phyloP scores from a whole-genome alignment of 2,113 vertebrate genomes.

The Hemiscyllium ocellatum region DNA sequence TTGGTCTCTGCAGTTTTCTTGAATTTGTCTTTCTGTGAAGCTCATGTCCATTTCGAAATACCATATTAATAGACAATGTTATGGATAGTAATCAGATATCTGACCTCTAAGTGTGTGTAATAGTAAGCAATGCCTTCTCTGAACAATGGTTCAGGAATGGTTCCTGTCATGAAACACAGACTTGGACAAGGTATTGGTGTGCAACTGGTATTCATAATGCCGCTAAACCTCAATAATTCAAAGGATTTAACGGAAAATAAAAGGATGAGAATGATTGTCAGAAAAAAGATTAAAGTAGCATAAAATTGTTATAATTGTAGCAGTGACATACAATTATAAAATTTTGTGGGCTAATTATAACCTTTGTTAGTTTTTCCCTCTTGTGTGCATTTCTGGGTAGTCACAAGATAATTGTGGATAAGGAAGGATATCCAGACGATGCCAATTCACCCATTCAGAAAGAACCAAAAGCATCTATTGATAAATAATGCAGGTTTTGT shows the following conservation, averaged over 20 bases:
- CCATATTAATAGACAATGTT: background rate
- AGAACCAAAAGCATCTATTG: background rate
- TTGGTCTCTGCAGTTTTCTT: no score
- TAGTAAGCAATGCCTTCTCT: background rate
- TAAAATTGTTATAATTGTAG: background rate
- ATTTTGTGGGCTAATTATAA: background rate
- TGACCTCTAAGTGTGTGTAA: background rate
- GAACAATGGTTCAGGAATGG: background rate
- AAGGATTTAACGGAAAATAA: background rate
- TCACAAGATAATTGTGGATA: background rate
- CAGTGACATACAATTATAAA: background rate
- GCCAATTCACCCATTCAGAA: background rate
- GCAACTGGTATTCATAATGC: background rate
- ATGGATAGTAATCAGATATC: background rate
- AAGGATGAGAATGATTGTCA: background rate
- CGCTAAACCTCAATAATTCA: background rate
- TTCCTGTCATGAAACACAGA: background rate
- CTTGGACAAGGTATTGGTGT: background rate
- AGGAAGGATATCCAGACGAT: background rate
- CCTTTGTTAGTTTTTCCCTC: background rate
- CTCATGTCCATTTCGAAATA: background rate
- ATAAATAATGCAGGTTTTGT: constrained; percentile 15
- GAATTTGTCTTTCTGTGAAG: no score
- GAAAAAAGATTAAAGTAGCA: background rate
- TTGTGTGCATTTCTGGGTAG: background rate